A percentile compares a stretch with the other conserved stretches of the same genome.
Evolutionary conservation across 2,113 vertebrate species (phyloP).

Genomic region (Coptodon rendalli): DNA sequence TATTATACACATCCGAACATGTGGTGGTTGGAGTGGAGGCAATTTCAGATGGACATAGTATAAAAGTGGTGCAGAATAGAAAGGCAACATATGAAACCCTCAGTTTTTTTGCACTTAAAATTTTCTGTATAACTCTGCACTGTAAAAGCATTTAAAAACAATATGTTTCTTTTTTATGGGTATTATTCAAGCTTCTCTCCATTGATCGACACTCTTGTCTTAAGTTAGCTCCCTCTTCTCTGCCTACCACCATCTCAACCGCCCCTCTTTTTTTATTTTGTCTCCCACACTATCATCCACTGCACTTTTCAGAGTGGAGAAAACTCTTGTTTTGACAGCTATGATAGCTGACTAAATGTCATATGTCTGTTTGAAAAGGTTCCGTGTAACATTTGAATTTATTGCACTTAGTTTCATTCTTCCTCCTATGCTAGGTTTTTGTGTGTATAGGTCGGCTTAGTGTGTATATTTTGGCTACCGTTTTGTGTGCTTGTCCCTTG

Average conservation of each 20-base stretch:
- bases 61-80: background rate
- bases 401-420: background rate
- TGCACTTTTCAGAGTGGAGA: conserved; percentile 20
- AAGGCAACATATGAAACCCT: background rate
- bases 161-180: background rate
- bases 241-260: background rate
- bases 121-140: background rate
- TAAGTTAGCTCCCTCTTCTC: background rate
- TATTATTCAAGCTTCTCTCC: background rate
- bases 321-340: conserved; percentile 62
- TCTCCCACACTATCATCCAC: conserved; percentile 20
- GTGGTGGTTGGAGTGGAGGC: background rate
- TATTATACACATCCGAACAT: background rate
- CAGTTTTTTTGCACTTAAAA: background rate
- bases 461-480: background rate
- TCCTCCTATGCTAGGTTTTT: background rate
- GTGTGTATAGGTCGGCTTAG: background rate
- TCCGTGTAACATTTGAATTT: conserved; percentile 13
- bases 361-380: conserved; percentile 30
- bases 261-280: background rate
- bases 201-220: background rate
- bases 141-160: background rate
- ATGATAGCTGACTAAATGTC: conserved; percentile 58
- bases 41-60: background rate
- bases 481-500: background rate